A percentile compares a stretch with the other conserved stretches of the same genome.
phyloP scores from a whole-genome alignment of 2,888 invertebrate species.

The Coelinius sp. region DNA sequence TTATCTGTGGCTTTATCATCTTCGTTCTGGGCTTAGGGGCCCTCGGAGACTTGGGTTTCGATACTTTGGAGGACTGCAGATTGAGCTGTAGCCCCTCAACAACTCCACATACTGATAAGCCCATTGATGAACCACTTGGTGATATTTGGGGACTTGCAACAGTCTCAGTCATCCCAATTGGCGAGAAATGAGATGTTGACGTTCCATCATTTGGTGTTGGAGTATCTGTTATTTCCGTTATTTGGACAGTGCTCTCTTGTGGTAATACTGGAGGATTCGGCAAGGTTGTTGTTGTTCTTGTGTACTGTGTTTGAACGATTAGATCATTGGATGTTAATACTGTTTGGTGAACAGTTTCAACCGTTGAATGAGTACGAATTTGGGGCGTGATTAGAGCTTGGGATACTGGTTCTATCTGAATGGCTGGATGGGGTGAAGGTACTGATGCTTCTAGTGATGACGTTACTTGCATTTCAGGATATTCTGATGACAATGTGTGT shows the following conservation, averaged over 20 bases:
- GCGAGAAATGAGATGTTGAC: conserved; percentile 44
- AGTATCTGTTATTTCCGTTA: conserved; percentile 62
- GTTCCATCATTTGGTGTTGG: conserved; percentile 51
- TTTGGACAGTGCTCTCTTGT: conserved; percentile 62
- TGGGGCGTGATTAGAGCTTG: conserved; percentile 66
- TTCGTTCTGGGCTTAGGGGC: conserved; percentile 58
- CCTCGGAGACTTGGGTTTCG: conserved; percentile 58
- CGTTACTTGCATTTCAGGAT: conserved; percentile 62
- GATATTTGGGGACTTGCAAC: conserved; percentile 55
- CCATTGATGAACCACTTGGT: conserved; percentile 50
- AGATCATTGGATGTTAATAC: conserved; percentile 67
- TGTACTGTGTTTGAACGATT: conserved; percentile 67
- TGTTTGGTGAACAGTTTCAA: conserved; percentile 67
- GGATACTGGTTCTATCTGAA: conserved; percentile 65
- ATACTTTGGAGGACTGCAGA: conserved; percentile 50
- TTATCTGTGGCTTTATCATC: conserved; percentile 56
- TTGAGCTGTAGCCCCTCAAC: conserved; percentile 44
- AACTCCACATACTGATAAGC: conserved; percentile 46
- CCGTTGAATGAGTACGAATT: conserved; percentile 65
- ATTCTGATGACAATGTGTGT: conserved; percentile 61
- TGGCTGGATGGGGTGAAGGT: conserved; percentile 63
- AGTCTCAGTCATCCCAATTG: conserved; percentile 52
- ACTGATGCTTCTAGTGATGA: conserved; percentile 65
- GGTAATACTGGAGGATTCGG: conserved; percentile 64
- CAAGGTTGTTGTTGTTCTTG: conserved; percentile 65